Evolutionary conservation across 2,888 invertebrate species (phyloP).

Genomic region (Polymixis flavicincta): DNA sequence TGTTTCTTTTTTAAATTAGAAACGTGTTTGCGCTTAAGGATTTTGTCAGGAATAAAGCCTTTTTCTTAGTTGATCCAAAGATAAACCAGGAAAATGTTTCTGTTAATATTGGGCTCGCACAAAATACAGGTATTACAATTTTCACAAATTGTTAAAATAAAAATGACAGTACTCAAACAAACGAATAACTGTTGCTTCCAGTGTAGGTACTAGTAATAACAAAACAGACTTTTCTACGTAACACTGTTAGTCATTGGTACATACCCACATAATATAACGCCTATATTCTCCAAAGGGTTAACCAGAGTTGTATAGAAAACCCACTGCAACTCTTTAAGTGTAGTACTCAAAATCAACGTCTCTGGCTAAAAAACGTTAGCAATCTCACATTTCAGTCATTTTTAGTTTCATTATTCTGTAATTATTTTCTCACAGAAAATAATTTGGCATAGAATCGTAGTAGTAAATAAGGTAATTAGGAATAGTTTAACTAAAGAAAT

Average conservation of each 20-base stretch:
- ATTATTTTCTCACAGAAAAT: background rate
- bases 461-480: too few relatives aligned
- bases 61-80: background rate
- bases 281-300: too few relatives aligned
- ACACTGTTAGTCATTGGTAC: too few relatives aligned
- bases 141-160: too few relatives aligned
- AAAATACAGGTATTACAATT: background rate
- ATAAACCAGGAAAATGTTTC: too few relatives aligned
- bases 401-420: background rate
- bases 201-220: too few relatives aligned
- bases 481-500: background rate
- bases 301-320: too few relatives aligned
- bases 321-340: too few relatives aligned
- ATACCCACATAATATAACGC: too few relatives aligned
- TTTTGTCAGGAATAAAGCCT: background rate
- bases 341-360: background rate
- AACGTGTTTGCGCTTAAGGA: background rate
- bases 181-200: too few relatives aligned
- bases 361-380: background rate
- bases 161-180: too few relatives aligned
- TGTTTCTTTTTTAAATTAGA: slow-evolving; percentile 18
- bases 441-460: background rate
- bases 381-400: background rate
- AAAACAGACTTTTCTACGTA: too few relatives aligned
- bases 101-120: background rate